phyloP scores from a whole-genome alignment of 2,113 vertebrate genomes.

The Cyanocitta stelleri region DNA sequence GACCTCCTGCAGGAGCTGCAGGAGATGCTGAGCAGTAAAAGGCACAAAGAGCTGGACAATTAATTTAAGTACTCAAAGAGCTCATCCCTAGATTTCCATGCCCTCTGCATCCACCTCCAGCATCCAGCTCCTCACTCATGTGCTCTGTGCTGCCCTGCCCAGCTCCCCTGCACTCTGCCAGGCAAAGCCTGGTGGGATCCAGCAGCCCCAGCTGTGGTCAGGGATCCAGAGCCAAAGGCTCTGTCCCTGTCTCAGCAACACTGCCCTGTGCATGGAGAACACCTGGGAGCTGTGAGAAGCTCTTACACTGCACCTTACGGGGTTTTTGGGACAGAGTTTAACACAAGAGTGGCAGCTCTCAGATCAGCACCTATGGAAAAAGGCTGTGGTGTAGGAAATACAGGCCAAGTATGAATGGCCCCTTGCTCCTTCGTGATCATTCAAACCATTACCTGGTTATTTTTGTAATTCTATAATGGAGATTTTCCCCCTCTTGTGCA shows the following conservation, averaged over 20 bases:
- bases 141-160: neutral
- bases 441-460: neutral
- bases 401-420: neutral
- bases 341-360: neutral
- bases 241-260: neutral
- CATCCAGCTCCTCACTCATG: neutral
- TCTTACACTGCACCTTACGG: neutral
- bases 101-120: neutral
- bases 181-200: neutral
- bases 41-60: neutral
- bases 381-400: neutral
- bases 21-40: neutral
- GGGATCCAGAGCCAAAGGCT: neutral
- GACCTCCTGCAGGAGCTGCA: neutral
- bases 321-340: neutral
- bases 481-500: neutral
- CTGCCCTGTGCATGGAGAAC: neutral
- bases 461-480: neutral
- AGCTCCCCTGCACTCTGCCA: neutral
- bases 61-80: neutral
- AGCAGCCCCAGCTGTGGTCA: neutral
- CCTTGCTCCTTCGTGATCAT: neutral
- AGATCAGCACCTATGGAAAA: neutral
- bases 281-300: neutral
- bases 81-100: neutral